These are phyloP conservation scores for Lontra canadensis DNA, from an alignment of 2,113 vertebrate genomes.

Conservation along the genomic window DNA sequence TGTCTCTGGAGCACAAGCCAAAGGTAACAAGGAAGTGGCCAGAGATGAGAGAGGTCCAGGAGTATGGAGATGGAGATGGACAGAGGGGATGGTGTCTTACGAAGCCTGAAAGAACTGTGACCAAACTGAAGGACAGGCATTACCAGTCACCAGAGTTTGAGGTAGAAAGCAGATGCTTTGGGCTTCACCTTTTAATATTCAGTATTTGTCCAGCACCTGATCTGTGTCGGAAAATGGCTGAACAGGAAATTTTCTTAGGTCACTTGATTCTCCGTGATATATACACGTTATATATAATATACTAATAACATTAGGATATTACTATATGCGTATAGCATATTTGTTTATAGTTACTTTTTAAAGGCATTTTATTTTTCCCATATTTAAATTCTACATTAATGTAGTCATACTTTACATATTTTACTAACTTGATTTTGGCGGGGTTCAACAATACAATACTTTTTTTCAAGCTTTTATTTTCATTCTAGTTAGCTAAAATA, in stretches of 20 bases:
- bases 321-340: neutral
- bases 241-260: neutral
- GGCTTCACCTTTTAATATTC: neutral
- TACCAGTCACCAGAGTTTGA: neutral
- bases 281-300: neutral
- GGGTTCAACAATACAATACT: neutral
- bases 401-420: neutral
- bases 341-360: neutral
- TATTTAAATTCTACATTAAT: constrained; percentile 9
- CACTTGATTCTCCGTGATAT: neutral
- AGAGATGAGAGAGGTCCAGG: neutral
- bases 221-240: neutral
- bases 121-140: neutral
- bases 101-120: neutral
- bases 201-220: neutral
- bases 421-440: neutral
- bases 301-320: neutral
- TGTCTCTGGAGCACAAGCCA: neutral
- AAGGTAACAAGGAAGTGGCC: neutral
- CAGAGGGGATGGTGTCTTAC: neutral
- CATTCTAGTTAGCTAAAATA: neutral
- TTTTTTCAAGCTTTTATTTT: neutral
- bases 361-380: neutral
- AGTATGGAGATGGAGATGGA: neutral
- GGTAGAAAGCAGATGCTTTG: neutral